Percentiles rank a stretch among this genome's conserved stretches.
These are phyloP conservation scores for Gobio occitaniae DNA, from an alignment of 2,797 vertebrate species.

Conservation along the genomic window DNA sequence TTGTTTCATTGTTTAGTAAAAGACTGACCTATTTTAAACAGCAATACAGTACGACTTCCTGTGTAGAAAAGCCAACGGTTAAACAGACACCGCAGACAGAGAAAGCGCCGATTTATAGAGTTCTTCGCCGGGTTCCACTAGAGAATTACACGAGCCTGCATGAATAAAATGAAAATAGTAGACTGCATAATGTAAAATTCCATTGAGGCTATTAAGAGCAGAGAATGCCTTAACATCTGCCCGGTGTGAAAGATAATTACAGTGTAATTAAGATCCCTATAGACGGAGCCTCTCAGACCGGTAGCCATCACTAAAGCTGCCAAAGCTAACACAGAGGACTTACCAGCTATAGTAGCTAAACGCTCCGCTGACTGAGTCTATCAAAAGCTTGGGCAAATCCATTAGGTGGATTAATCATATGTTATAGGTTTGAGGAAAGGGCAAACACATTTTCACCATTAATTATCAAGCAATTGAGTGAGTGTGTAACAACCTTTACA, in stretches of 20 bases:
- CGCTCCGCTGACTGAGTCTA: slow-evolving; percentile 71
- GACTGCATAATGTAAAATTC: slow-evolving; percentile 42
- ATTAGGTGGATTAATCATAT: slow-evolving; percentile 77
- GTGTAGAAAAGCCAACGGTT: slow-evolving; percentile 64
- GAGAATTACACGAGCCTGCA: slow-evolving; percentile 34
- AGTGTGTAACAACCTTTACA: slow-evolving; percentile 53
- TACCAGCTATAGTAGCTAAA: slow-evolving; percentile 47
- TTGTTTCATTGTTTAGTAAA: slow-evolving; percentile 77
- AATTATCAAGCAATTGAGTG: slow-evolving; percentile 61
- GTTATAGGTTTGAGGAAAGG: slow-evolving; percentile 68
- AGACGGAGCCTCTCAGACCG: slow-evolving; percentile 39
- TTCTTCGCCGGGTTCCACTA: not conserved
- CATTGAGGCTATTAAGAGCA: slow-evolving; percentile 62
- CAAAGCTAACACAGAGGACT: slow-evolving; percentile 45
- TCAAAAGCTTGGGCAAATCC: slow-evolving; percentile 73
- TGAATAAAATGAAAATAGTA: slow-evolving; percentile 47
- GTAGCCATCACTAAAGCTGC: slow-evolving; percentile 47
- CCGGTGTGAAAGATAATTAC: slow-evolving; percentile 54
- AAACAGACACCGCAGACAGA: slow-evolving; percentile 39
- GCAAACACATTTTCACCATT: slow-evolving; percentile 55
- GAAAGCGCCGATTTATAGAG: slow-evolving; percentile 29
- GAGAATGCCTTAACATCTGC: slow-evolving; percentile 59
- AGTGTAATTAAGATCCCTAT: slow-evolving; percentile 64
- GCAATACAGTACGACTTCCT: slow-evolving; percentile 73
- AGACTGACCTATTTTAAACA: slow-evolving; percentile 65